phyloP scores from a whole-genome alignment of 1,140 invertebrate species.

The Venturia canescens region DNA sequence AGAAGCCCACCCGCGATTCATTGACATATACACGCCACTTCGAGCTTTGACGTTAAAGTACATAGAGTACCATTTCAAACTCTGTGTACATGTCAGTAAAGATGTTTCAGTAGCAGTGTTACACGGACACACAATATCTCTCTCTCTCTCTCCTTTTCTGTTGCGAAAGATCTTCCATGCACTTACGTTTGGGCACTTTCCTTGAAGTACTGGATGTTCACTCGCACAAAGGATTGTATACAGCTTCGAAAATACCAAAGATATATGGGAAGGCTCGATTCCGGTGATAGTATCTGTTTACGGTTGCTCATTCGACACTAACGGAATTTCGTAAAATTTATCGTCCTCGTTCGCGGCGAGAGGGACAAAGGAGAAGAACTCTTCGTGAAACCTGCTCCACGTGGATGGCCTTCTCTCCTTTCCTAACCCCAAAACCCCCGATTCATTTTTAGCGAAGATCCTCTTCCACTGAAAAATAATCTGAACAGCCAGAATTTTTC shows the following conservation, averaged over 20 bases:
- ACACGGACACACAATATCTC: background rate
- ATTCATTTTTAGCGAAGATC: too few species aligned
- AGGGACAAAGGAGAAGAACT: too few species aligned
- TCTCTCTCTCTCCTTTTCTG: background rate
- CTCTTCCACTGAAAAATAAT: too few species aligned
- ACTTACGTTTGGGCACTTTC: background rate
- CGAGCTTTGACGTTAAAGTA: slow-evolving; percentile 12
- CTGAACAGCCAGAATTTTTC: too few species aligned
- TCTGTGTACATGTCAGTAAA: background rate
- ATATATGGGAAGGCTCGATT: background rate
- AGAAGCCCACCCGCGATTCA: background rate
- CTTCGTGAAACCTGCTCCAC: too few species aligned
- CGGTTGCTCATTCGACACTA: background rate
- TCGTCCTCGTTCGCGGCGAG: background rate
- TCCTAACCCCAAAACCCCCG: too few species aligned
- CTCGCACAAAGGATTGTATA: background rate
- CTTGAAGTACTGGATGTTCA: background rate
- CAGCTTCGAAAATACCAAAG: background rate
- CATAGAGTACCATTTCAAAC: background rate
- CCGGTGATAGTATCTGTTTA: background rate
- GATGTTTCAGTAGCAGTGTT: background rate
- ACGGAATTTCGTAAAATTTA: slow-evolving; percentile 5
- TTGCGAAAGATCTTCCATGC: background rate
- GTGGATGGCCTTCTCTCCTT: too few species aligned
- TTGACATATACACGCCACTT: background rate